These are phyloP conservation scores for Otus scops DNA, from an alignment of 2,797 vertebrate genomes.

Conservation along the genomic window DNA sequence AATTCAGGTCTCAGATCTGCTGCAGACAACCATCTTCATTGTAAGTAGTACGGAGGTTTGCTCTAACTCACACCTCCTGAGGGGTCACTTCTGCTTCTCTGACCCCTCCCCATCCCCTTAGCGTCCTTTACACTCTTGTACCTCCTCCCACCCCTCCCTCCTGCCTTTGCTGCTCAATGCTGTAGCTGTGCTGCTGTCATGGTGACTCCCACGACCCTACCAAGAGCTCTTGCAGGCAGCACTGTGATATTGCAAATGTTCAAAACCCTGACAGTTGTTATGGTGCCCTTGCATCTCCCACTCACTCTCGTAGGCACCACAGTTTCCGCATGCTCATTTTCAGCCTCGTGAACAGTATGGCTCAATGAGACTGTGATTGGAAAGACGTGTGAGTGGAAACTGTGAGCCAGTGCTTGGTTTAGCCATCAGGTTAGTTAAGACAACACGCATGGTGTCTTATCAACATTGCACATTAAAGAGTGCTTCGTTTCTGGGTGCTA, in stretches of 20 bases:
- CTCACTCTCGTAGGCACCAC: background rate
- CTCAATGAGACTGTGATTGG: background rate
- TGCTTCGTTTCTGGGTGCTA: background rate
- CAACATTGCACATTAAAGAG: background rate
- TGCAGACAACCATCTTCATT: background rate
- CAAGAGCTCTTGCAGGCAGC: background rate
- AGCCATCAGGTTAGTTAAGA: background rate
- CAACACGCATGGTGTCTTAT: background rate
- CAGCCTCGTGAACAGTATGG: background rate
- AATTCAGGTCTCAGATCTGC: background rate
- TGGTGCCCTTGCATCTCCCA: background rate
- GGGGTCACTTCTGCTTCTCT: background rate
- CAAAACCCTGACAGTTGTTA: background rate
- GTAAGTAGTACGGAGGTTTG: background rate
- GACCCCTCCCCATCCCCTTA: background rate
- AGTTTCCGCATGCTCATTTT: background rate
- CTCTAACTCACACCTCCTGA: background rate
- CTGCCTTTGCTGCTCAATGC: background rate
- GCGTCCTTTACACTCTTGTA: background rate
- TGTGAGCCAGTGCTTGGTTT: background rate
- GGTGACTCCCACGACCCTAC: background rate
- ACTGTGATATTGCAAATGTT: background rate
- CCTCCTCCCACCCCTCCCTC: background rate
- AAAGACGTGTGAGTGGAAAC: background rate
- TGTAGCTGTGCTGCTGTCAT: fast-evolving